These are phyloP conservation scores for Macroteleia sp. DNA, from an alignment of 2,888 invertebrate species.

Conservation along the genomic window DNA sequence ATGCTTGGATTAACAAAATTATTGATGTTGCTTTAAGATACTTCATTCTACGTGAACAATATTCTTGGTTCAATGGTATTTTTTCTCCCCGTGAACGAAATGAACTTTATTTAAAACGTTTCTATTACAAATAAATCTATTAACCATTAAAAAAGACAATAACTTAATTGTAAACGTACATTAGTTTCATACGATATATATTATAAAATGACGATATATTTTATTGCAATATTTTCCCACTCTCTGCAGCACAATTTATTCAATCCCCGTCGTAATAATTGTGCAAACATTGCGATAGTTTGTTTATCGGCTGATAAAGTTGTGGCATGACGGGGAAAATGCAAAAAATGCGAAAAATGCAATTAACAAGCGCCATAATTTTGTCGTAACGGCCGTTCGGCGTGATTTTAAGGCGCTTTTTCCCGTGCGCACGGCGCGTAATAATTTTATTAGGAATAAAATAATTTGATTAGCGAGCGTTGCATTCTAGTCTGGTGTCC, in stretches of 20 bases:
- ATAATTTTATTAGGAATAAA: conserved; percentile 62
- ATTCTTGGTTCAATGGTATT: too few relatives aligned
- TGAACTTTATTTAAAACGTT: too few relatives aligned
- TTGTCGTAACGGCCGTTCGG: conserved; percentile 36
- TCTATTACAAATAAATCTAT: too few relatives aligned
- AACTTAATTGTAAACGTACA: too few relatives aligned
- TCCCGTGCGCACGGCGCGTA: conserved; percentile 38
- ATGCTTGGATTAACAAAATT: too few relatives aligned
- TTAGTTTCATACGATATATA: too few relatives aligned
- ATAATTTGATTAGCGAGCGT: conserved; percentile 62
- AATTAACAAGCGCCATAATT: conserved; percentile 30
- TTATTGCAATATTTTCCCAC: too few relatives aligned
- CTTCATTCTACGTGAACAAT: too few relatives aligned
- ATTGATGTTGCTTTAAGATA: too few relatives aligned
- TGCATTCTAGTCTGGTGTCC: conserved; percentile 63
- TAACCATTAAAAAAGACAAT: too few relatives aligned
- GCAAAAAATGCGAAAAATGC: conserved; percentile 22
- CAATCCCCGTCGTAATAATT: background rate
- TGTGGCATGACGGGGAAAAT: conserved; percentile 12
- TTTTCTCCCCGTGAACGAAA: too few relatives aligned
- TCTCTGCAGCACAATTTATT: background rate
- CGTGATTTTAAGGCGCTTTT: conserved; percentile 46
- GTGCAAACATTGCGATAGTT: conserved; percentile 18
- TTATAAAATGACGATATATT: background rate
- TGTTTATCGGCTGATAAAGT: conserved; percentile 37